These are phyloP conservation scores for Sciurus vulgaris DNA, from an alignment of 2,797 vertebrate genomes.

Conservation along the genomic window DNA sequence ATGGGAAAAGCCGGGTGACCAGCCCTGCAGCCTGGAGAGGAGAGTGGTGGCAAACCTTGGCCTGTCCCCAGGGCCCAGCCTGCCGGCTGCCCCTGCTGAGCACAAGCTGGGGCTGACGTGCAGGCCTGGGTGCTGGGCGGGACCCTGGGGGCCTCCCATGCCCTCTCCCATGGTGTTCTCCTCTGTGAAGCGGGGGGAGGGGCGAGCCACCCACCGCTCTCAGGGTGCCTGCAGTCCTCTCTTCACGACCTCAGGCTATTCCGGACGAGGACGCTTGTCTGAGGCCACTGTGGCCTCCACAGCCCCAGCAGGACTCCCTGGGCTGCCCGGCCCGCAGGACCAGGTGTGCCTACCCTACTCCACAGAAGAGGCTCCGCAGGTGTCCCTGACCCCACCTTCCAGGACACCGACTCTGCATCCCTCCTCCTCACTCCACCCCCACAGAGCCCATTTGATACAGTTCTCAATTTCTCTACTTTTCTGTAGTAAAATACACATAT, in stretches of 20 bases:
- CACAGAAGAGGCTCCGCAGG: not conserved
- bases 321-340: no score
- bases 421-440: not conserved
- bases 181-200: not conserved
- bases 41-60: not conserved
- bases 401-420: no score
- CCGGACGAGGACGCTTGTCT: not conserved
- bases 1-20: not conserved
- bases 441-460: rapidly evolving
- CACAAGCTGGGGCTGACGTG: rapidly evolving
- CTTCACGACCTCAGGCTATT: rapidly evolving
- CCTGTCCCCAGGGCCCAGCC: not conserved
- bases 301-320: not conserved
- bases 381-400: not conserved
- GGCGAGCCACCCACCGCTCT: not conserved
- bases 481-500: not conserved
- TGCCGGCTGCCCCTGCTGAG: not conserved
- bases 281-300: not conserved
- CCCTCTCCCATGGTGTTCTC: not conserved
- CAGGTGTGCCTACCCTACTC: no score
- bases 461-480: not conserved
- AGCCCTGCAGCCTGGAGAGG: rapidly evolving
- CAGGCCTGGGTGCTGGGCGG: not conserved
- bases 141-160: rapidly evolving
- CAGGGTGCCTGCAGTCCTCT: not conserved